Conservation (phyloP, 2,797 vertebrate species). For the Pogonophryne albipinna region DNA sequence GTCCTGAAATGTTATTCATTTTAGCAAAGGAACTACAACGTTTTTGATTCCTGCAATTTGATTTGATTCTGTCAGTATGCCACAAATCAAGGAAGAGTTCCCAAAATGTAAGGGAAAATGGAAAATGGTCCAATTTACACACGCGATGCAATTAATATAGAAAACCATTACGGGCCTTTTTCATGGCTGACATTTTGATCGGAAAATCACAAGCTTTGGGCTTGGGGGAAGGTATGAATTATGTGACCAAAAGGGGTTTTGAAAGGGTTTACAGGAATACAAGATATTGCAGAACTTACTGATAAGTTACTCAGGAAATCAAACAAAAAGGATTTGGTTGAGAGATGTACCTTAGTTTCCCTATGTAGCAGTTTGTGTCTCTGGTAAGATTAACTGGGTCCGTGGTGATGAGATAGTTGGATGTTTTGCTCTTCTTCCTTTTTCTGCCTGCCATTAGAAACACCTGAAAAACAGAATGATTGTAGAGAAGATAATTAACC, state of each 20-base stretch:
- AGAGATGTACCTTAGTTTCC: conserved; percentile 89
- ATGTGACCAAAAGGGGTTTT: neutral
- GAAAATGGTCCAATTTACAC: neutral
- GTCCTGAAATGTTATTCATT: too few relatives aligned
- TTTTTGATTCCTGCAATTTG: too few relatives aligned
- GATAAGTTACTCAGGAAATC: too few relatives aligned
- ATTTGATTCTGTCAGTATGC: too few relatives aligned
- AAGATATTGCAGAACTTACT: neutral
- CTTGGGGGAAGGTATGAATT: too few relatives aligned
- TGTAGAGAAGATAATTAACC: neutral
- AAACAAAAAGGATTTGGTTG: neutral
- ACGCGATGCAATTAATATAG: too few relatives aligned
- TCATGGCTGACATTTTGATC: too few relatives aligned
- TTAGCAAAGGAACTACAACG: too few relatives aligned
- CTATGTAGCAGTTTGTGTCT: conserved; percentile 88
- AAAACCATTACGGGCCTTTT: too few relatives aligned
- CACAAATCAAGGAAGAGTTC: neutral
- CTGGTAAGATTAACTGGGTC: conserved; percentile 90
- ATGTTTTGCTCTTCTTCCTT: conserved; percentile 92
- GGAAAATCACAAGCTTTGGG: too few relatives aligned
- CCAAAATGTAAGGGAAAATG: neutral
- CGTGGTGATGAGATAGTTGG: conserved; percentile 92
- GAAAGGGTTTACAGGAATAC: neutral
- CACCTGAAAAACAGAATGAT: conserved; percentile 72
- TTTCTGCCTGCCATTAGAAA: conserved; percentile 93